These are phyloP conservation scores for Staurois parvus DNA, from an alignment of 2,797 vertebrate genomes.

Conservation along the genomic window DNA sequence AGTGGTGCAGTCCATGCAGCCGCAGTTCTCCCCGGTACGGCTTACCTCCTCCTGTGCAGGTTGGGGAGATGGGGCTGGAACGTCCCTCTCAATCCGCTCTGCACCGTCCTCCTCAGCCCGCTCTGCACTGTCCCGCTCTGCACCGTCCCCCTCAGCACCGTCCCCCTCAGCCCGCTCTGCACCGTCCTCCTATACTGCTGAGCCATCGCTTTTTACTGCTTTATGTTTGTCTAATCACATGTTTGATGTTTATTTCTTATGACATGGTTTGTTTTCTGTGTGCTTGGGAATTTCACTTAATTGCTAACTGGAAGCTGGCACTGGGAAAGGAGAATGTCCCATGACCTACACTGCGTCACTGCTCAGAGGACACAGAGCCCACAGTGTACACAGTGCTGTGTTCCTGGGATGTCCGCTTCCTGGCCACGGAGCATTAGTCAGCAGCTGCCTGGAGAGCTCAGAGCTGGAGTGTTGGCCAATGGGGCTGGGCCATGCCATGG, in stretches of 20 bases:
- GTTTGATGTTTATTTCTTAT: too few species aligned
- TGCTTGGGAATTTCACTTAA: background rate
- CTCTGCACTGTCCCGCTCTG: too few species aligned
- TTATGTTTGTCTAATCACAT: too few species aligned
- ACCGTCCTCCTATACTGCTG: background rate
- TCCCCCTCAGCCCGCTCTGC: background rate
- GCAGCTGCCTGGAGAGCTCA: too few species aligned
- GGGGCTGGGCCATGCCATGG: background rate
- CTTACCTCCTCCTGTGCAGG: constrained; percentile 21
- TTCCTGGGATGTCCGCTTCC: too few species aligned
- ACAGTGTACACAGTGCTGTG: too few species aligned
- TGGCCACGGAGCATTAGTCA: too few species aligned
- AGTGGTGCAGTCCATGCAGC: constrained; percentile 52
- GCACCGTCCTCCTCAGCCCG: background rate
- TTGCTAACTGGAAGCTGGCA: background rate
- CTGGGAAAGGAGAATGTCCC: background rate
- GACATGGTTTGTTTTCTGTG: background rate
- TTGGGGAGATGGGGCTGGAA: background rate
- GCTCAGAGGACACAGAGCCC: background rate
- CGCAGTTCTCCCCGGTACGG: constrained; percentile 16
- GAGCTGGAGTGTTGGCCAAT: background rate
- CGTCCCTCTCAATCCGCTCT: constrained; percentile 1
- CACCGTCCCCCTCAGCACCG: too few species aligned
- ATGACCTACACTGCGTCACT: background rate
- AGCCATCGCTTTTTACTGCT: too few species aligned